phyloP scores from a whole-genome alignment of 2,888 invertebrate genomes.

The Eledona agricola region DNA sequence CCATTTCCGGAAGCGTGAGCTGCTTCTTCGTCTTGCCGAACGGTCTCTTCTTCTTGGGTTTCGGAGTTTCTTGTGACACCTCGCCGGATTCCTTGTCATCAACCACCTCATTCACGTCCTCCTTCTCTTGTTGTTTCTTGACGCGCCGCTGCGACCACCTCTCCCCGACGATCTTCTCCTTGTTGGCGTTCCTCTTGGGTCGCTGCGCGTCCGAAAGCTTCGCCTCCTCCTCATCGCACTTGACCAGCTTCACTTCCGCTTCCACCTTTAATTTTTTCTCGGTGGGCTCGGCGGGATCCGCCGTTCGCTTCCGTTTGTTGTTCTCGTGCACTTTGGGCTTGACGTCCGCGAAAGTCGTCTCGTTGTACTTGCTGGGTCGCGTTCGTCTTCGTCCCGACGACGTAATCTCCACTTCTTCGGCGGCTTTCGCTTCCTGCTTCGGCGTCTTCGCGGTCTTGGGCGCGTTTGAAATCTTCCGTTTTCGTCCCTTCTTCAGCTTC shows the following conservation, averaged over 20 bases:
- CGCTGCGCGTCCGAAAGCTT: constrained; percentile 32
- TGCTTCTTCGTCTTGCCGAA: constrained; percentile 23
- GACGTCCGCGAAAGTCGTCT: constrained; percentile 67
- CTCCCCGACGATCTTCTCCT: constrained; percentile 56
- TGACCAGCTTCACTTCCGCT: constrained; percentile 34
- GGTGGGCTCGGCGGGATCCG: constrained; percentile 30
- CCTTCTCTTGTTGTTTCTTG: constrained; percentile 53
- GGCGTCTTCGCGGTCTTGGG: constrained; percentile 57
- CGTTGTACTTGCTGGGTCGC: constrained; percentile 72
- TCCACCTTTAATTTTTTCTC: constrained; percentile 29
- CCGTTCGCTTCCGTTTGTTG: constrained; percentile 54
- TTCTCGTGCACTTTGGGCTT: constrained; percentile 49
- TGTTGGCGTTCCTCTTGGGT: constrained; percentile 44
- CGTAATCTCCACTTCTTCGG: constrained; percentile 66
- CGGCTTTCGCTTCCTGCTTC: constrained; percentile 47
- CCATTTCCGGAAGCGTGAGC: constrained; percentile 59
- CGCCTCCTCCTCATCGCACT: constrained; percentile 22
- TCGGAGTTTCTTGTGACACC: constrained; percentile 26
- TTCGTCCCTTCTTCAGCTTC: constrained; percentile 63
- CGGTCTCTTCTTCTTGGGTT: constrained; percentile 21
- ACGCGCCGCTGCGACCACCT: constrained; percentile 60
- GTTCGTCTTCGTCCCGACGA: constrained; percentile 72
- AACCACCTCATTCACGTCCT: constrained; percentile 39
- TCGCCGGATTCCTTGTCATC: constrained; percentile 33
- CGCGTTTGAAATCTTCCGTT: constrained; percentile 51